Evolutionary conservation across 2,797 vertebrate species (phyloP), one percentile per base, ranked within the genome.

Genomic region (Falco biarmicus): DNA sequence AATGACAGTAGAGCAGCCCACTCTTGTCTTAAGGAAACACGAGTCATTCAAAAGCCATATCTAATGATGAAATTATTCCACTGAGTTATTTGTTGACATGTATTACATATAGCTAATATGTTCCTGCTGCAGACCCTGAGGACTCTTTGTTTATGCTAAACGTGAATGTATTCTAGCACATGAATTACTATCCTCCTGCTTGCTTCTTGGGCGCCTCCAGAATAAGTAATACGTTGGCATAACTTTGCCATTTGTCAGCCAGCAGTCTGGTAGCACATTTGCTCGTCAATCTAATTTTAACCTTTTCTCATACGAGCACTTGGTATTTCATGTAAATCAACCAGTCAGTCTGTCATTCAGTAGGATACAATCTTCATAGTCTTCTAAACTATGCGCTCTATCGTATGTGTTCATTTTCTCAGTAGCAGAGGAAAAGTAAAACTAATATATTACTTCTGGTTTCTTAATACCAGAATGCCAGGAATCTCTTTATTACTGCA

Each of bases 291-390:
- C 98, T 98, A 98, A 98, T 98, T 98, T 97, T 97, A 98, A 98
- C 98, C 97, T 98, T 98, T 98, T 97, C 98, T 98, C 98, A 91
- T 97, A 94, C 59, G 18, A 95, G 98, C 98, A 97, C 96, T 98
- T 98, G 98, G 96, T 98, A 96, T 97, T 97, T 96, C 96, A 86
- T 98, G 98, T 98, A 98, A 98, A 98, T 98, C 97, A 97, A 96
- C 89, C 98, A 99, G 98, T 98, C 99, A 92, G 96, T 97, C 98
- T 98, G 98, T 99, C 99, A 98, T 98, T 99, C 99, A 99, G 94
- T 84, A 91, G 97, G 60, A 53, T 70, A 94, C 95, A 93, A 77
- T 95, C 96, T 97, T 89, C 95, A 65, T 90, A 95, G 95, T 69
- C 87, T 88, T 84, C 85, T 95, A 84, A 96, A 63, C 95, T 89